Evolutionary conservation across 2,888 invertebrate species (phyloP).

Genomic region (Pterobdella sp.): DNA sequence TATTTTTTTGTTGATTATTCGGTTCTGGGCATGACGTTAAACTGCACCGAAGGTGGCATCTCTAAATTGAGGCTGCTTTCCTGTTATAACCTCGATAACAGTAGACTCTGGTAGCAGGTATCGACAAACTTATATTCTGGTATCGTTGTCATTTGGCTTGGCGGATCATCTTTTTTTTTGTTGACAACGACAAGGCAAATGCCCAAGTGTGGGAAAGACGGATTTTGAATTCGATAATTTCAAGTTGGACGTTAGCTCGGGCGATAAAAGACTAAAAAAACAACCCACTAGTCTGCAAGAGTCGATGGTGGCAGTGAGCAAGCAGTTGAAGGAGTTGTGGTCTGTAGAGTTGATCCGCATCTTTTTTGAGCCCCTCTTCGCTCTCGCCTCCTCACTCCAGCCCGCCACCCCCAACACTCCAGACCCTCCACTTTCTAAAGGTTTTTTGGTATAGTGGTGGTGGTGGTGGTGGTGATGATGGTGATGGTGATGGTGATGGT

Average conservation of each 20-base stretch:
- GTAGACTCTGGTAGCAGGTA: no score
- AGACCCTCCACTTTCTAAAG: neutral
- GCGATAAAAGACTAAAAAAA: no score
- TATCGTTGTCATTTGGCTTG: no score
- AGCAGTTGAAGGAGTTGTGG: constrained; percentile 69
- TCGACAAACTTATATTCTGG: no score
- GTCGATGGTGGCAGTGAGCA: constrained; percentile 61
- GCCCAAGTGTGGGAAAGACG: neutral
- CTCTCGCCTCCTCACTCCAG: constrained; percentile 28
- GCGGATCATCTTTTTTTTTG: no score
- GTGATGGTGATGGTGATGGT: neutral
- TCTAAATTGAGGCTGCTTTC: no score
- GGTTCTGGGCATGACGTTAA: no score
- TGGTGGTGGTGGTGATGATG: neutral
- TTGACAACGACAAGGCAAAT: no score
- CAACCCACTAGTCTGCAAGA: constrained; percentile 59
- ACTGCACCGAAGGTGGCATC: no score
- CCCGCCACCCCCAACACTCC: neutral
- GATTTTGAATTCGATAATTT: neutral
- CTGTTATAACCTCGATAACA: no score
- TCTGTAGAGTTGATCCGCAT: constrained; percentile 53
- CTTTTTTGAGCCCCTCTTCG: constrained; percentile 46
- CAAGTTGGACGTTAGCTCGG: neutral
- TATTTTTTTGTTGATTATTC: no score
- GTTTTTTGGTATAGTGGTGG: neutral